These are phyloP conservation scores for Aldabrachelys gigantea DNA, from an alignment of 2,113 vertebrate genomes.

Conservation along the genomic window DNA sequence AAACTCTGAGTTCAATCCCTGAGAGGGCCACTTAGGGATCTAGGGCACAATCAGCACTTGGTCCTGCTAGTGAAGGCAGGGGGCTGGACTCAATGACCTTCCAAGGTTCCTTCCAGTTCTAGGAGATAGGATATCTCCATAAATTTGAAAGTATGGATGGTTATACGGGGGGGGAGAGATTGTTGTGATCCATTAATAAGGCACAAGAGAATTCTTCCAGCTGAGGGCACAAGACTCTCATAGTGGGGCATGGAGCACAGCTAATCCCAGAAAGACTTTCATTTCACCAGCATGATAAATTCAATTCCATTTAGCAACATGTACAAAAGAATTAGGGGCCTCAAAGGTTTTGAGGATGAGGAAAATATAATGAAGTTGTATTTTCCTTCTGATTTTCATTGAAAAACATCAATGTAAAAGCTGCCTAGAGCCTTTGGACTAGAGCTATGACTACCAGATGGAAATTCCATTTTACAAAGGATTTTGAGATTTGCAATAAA, in stretches of 20 bases:
- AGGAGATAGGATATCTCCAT: no score
- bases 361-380: neutral
- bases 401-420: neutral
- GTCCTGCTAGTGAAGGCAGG: no score
- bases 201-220: neutral
- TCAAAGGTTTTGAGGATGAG: neutral
- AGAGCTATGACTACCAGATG: neutral
- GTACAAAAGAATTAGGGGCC: neutral
- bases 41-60: no score
- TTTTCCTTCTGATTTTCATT: conserved; percentile 20
- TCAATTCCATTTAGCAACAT: neutral
- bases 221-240: neutral
- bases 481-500: neutral
- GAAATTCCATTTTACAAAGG: neutral
- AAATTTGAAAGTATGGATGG: neutral
- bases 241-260: conserved; percentile 4
- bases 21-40: no score
- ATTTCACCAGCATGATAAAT: neutral
- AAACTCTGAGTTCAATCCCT: no score
- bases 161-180: neutral
- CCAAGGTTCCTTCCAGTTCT: no score
- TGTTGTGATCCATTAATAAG: neutral
- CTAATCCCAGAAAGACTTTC: neutral
- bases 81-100: no score
- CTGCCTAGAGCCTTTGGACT: neutral